Evolutionary conservation across 2,797 vertebrate genomes (phyloP), one percentile per base, ranked within the genome.

Genomic region (Tympanoctomys barrerae): DNA sequence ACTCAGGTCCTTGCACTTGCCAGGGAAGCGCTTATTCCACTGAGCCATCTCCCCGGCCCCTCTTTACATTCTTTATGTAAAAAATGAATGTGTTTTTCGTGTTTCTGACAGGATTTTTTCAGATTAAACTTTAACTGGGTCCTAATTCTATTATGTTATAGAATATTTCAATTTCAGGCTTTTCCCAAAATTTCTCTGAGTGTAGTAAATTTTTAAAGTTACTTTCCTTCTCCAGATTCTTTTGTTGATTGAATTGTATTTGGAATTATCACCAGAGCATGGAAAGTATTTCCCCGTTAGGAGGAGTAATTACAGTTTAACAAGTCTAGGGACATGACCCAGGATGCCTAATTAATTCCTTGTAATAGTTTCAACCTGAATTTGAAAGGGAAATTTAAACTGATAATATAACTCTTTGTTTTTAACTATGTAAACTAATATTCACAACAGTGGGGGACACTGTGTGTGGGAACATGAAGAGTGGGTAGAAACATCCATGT

Each of bases 301-400:
- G 79, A 90, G 22, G 31, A 82, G 52, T 73, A 71, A 68, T 91
- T 71, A 75, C 28, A 85, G 36, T 75, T 71, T 68, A 81, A 31
- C 79, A 66, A 83, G 57, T 61, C 16, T 39, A 16, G 62, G 42
- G 75, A 19, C 26, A 24, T 52, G n/a, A 83, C 33, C 52, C 54
- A 84, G 79, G 42, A n/a, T n/a, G 9, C 33, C 62, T 62, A 36
- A 33, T 70, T 80, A 86, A 90, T 61, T 88, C 93, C 71, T 54
- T 39, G 26, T 52, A 68, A 73, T 46, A 66, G 90, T 96, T 82
- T 71, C 66, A 70, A 24, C 62, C 26, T 95, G 3, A 64, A 13
- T 61, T 87, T 93, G 87, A 14, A 0, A 59, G 24, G 21, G 64
- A 39, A 87, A 89, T 92, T 86, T 96, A 82, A 95, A n/a, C 64